Base-by-base conservation (phyloP, 2,888 invertebrate genomes). In the Drosophila mimica region DNA sequence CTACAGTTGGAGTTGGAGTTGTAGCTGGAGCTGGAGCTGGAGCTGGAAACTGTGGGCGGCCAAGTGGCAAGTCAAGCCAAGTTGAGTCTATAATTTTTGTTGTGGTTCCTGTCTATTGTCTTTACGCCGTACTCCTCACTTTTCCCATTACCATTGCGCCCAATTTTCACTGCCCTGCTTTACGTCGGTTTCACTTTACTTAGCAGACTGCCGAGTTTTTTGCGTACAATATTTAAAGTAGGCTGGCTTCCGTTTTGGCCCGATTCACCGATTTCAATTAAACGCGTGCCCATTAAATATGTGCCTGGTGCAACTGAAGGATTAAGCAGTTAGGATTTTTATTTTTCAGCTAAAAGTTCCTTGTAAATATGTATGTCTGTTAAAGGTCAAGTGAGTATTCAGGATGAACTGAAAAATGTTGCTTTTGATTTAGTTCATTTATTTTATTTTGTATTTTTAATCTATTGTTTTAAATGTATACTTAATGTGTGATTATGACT, bases 41-140 rank as follows among this genome's bases (percentile, higher is more conserved):
- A 58, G 62, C 66, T 69, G 73, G 61, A 72, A 68, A 76, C 65
- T 79, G 81, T 79, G 81, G 78, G 78, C 76, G 70, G 69, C 79
- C 77, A 79, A 76, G 67, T 70, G 79, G 75, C 70, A 76, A 79
- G 82, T 74, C 82, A 79, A 72, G 68, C 82, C 82, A 81, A 83
- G 82, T 83, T 82, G 82, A 82, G 83, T 87, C 89, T 87, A 87
- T 87, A 87, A 87, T 87, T 87, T 90, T 76, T 85, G 90, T 89
- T 87, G 86, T 90, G 85, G 85, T 87, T 89, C 82, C 85, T 89
- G 85, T 89, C 85, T 89, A 87, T 86, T 86, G 85, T 86, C 85
- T 89, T 77, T 72, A 78, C 73, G 76, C 70, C 52, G 57, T 58
- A 61, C 58, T 63, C 65, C 54, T 57, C 70, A 48, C 62, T 46